Percentiles rank a stretch among this genome's conserved stretches.
Conservation (phyloP, 2,888 invertebrate species). For the Gonocerus acuteangulatus region DNA sequence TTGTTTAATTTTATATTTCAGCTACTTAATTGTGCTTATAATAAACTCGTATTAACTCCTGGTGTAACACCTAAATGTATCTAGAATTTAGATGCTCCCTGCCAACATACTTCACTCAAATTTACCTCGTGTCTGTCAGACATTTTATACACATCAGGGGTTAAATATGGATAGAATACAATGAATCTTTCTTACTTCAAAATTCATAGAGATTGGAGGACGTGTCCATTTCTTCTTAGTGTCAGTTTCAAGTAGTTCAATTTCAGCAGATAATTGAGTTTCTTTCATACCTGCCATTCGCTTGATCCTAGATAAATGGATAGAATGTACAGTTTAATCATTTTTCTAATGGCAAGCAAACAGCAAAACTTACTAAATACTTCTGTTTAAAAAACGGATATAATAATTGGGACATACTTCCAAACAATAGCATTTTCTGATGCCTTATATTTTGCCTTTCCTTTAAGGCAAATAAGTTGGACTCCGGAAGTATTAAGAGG, state of each 20-base stretch:
- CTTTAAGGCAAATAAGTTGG: conserved; percentile 96
- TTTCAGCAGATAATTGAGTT: conserved; percentile 97
- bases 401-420: conserved; percentile 70
- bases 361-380: too few relatives aligned
- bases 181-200: conserved; percentile 71
- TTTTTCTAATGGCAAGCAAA: too few relatives aligned
- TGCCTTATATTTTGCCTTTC: conserved; percentile 98
- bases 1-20: too few relatives aligned
- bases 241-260: conserved; percentile 94
- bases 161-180: too few relatives aligned
- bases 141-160: too few relatives aligned
- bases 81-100: too few relatives aligned
- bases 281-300: conserved; percentile 98
- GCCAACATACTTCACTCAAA: too few relatives aligned
- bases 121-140: too few relatives aligned
- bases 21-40: too few relatives aligned
- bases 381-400: too few relatives aligned
- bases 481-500: conserved; percentile 98
- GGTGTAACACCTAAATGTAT: too few relatives aligned
- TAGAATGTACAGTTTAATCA: neutral
- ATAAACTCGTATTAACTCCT: too few relatives aligned
- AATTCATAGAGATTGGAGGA: conserved; percentile 99
- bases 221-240: conserved; percentile 99
- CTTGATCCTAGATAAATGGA: conserved; percentile 65
- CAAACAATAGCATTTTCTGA: conserved; percentile 97